Evolutionary conservation across 1,140 invertebrate genomes (phyloP), one percentile per base, ranked within the genome.

Genomic region (Hylaeus anthracinus): DNA sequence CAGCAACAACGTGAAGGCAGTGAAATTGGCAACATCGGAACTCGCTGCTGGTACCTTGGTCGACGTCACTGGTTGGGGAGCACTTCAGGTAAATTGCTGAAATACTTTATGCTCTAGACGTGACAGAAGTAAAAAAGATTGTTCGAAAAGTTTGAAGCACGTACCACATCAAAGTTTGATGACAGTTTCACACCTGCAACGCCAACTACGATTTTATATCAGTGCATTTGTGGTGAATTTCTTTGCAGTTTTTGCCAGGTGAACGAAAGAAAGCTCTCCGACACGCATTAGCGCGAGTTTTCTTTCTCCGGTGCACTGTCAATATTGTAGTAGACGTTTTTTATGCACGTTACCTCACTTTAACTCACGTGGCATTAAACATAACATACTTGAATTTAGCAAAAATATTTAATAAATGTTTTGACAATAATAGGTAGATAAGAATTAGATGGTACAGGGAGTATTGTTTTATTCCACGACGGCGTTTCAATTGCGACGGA

Each of bases 1-100:
- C 70, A 26, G 67, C 89, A 9, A 87, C 72, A 84, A 79, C 79
- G 14, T 86, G 88, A 51, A 84, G 65, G 53, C 89, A 85, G 51
- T 90, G 72, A 37, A 70, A 43, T 53, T 64, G 39, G 60, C 81
- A 5, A 39, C 5, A 14, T 41, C 1, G 10, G 81, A 86, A 63
- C 84, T 37, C 10, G 55, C 12, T 12, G 43, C 88, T 45, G 92
- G 93, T 5, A 90, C 87, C 1, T 73, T 89, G 15, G 94, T 94
- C 14, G 91, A 89, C 26, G 92, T 94, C 1, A 92, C 93, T n/a
- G 95, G 95, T 65, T 96, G 95, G 95, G 95, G 95, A 45, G 89
- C 92, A 53, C 81, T 91, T 12, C 12, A 1, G 84, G 81, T 86
- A 60, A 60, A 58, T 72, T 3, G 4, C 5, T 4, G 0, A 51